These are phyloP conservation scores for Drosophila eugracilis DNA, from an alignment of 1,140 invertebrate genomes.

Conservation along the genomic window DNA sequence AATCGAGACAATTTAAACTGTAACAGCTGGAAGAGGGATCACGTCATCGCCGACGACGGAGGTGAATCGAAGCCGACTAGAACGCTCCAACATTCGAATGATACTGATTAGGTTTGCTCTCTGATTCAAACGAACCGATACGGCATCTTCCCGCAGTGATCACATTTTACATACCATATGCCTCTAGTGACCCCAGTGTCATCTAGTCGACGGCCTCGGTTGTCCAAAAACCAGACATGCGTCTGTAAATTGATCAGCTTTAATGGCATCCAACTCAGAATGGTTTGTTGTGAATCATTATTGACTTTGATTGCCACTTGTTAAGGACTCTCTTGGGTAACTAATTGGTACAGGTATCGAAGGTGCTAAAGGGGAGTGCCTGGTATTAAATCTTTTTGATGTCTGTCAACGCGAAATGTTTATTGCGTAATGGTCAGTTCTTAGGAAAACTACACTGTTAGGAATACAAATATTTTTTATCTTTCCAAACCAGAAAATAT, in stretches of 20 bases:
- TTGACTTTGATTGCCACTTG: slow-evolving; percentile 39
- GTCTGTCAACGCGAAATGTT: background rate
- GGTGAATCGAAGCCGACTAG: slow-evolving; percentile 16
- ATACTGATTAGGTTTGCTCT: slow-evolving; percentile 31
- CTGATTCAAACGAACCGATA: slow-evolving; percentile 1
- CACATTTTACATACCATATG: slow-evolving; percentile 32
- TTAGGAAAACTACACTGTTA: background rate
- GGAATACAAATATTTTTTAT: background rate
- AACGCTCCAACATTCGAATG: slow-evolving; percentile 24
- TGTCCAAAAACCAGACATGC: slow-evolving; percentile 53
- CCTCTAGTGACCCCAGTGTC: slow-evolving; percentile 28
- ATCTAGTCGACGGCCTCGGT: slow-evolving; percentile 37
- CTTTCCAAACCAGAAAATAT: too few relatives aligned
- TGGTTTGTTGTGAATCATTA: slow-evolving; percentile 20
- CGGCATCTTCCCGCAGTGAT: slow-evolving; percentile 17
- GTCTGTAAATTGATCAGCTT: slow-evolving; percentile 41
- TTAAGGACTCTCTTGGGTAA: slow-evolving; percentile 1
- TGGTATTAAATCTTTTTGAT: slow-evolving; percentile 16
- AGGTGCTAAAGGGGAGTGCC: slow-evolving; percentile 5
- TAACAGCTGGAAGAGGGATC: slow-evolving; percentile 43
- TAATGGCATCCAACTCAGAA: slow-evolving; percentile 5
- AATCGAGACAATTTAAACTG: slow-evolving; percentile 25
- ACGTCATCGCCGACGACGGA: slow-evolving; percentile 28
- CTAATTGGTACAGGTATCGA: background rate
- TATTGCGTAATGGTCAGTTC: background rate